Evolutionary conservation across 1,140 invertebrate species (phyloP), one percentile per base, ranked within the genome.

Genomic region (Hypsibius dujardini): DNA sequence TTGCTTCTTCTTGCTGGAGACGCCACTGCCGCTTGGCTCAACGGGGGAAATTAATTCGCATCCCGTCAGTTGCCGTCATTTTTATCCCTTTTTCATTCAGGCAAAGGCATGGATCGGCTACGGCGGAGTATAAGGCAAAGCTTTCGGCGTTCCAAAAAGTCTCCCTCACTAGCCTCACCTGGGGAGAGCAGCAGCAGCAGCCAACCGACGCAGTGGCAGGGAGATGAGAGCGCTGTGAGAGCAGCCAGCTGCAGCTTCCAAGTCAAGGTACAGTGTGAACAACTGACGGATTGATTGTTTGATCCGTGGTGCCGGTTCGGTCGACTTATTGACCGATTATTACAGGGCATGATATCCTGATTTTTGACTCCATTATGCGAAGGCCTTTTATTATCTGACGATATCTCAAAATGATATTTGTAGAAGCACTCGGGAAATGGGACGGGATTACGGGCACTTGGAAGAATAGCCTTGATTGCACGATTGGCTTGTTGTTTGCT

Each of bases 171-270:
- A 50, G 50, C 67, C 69, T 59, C 12, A 67, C n/a, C 72, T 46
- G 46, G 46, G 40, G 92, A 95, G 81, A n/a, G n/a, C n/a, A n/a
- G n/a, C n/a, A n/a, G n/a, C n/a, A 89, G 88, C 72, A 92, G 89
- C 72, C 95, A 96, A 79, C 92, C 92, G 12, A 92, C 95, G 79
- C 90, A 93, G 75, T 98, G 94, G 93, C 92, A 96, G 77, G 88
- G 91, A n/a, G 95, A 98, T 80, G 95, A 98, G 79, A 86, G 87
- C 60, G 90, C 92, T 69, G 95, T 98, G 1, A 83, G 94, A 56
- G 87, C 89, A 28, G 94, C 92, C 75, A 96, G 90, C 46, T 99
- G 95, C 82, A 89, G 87, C 77, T 99, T 98, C 82, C 86, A 90
- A 76, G 95, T 99, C 73, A 95, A 98, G 81, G 88, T 88, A 79